phyloP scores from a whole-genome alignment of 2,888 invertebrate species.

The Pollenia amentaria region DNA sequence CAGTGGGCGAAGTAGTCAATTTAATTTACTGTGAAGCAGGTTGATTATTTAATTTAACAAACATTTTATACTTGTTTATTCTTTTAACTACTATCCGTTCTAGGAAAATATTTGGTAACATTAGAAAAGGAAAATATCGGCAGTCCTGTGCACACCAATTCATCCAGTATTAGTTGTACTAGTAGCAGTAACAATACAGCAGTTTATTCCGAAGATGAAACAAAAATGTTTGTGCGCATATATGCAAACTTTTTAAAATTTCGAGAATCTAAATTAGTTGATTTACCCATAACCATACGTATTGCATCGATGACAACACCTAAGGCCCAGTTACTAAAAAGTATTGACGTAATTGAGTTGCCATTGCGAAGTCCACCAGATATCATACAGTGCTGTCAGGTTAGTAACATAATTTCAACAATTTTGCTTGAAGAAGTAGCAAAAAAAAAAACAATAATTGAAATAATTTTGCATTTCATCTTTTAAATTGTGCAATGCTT shows the following conservation, averaged over 20 bases:
- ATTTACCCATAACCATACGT: conserved; percentile 86
- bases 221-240: conserved; percentile 86
- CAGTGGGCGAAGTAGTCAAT: conserved; percentile 89
- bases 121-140: conserved; percentile 83
- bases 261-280: conserved; percentile 82
- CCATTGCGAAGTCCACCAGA: conserved; percentile 87
- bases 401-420: conserved; percentile 74
- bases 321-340: conserved; percentile 87
- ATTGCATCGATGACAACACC: conserved; percentile 91
- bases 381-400: conserved; percentile 88
- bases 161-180: conserved; percentile 81
- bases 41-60: conserved; percentile 72
- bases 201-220: conserved; percentile 83
- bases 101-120: conserved; percentile 82
- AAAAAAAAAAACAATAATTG: no score
- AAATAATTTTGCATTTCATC: neutral
- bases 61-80: neutral
- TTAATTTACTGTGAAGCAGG: conserved; percentile 89
- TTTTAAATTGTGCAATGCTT: conserved; percentile 71
- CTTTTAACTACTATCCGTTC: neutral
- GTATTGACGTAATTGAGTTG: conserved; percentile 90
- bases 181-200: conserved; percentile 81
- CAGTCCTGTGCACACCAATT: conserved; percentile 81
- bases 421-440: no score
- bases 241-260: conserved; percentile 89